Evolutionary conservation across 2,113 vertebrate species (phyloP).

Genomic region (Gymnobelideus leadbeateri): DNA sequence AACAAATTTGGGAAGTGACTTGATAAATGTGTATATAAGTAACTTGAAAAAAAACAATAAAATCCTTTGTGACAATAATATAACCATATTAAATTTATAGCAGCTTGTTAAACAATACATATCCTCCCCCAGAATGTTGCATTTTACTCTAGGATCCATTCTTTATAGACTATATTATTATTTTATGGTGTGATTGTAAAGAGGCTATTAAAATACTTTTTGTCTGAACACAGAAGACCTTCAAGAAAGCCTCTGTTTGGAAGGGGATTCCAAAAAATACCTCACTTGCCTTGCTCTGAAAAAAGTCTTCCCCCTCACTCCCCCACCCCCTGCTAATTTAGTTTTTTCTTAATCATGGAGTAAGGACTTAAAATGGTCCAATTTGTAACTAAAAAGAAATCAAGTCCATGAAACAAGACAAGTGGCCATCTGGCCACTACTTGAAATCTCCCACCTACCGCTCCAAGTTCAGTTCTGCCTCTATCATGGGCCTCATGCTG

Average conservation of each 20-base stretch:
- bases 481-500: background rate
- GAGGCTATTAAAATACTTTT: constrained; percentile 77
- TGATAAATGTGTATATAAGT: constrained; percentile 78
- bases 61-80: constrained; percentile 75
- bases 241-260: constrained; percentile 73
- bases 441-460: background rate
- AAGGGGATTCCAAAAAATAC: constrained; percentile 75
- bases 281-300: constrained; percentile 66
- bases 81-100: constrained; percentile 77
- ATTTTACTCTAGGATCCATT: constrained; percentile 78
- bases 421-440: background rate
- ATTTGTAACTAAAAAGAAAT: background rate
- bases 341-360: background rate
- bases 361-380: background rate
- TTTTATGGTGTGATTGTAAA: constrained; percentile 79
- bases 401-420: background rate
- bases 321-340: background rate
- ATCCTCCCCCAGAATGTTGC: constrained; percentile 66
- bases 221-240: constrained; percentile 66
- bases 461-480: background rate
- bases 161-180: constrained; percentile 79
- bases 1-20: constrained; percentile 70
- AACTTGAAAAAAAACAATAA: constrained; percentile 77
- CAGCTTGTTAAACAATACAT: constrained; percentile 79
- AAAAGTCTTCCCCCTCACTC: background rate